phyloP scores from a whole-genome alignment of 1,140 invertebrate species.

The Popillia japonica region DNA sequence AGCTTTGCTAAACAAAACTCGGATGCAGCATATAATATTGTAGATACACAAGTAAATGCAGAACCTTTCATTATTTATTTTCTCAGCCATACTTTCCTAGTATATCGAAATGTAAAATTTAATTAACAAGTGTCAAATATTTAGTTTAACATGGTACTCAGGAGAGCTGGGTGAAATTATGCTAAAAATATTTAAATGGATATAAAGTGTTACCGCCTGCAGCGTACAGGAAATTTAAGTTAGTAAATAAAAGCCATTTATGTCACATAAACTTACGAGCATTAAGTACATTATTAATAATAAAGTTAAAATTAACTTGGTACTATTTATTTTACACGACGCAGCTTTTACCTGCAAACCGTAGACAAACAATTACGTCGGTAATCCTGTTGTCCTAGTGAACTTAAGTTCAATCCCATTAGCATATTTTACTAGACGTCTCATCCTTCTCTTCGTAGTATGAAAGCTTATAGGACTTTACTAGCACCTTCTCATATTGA shows the following conservation, averaged over 20 bases:
- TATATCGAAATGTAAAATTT: too few relatives aligned
- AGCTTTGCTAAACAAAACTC: too few relatives aligned
- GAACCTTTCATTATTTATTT: too few relatives aligned
- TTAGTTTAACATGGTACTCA: too few relatives aligned
- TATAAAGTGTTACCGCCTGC: not conserved
- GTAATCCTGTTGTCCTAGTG: not conserved
- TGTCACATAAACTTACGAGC: not conserved
- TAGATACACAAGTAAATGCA: too few relatives aligned
- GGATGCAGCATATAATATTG: too few relatives aligned
- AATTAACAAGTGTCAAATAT: too few relatives aligned
- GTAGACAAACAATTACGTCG: not conserved
- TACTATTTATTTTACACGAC: not conserved
- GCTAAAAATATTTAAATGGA: not conserved
- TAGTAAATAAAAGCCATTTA: not conserved
- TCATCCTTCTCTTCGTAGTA: not conserved
- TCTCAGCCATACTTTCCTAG: too few relatives aligned
- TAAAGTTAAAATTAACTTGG: slow-evolving; percentile 15
- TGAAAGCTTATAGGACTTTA: not conserved
- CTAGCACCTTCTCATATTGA: not conserved
- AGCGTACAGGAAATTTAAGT: not conserved
- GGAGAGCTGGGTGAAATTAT: not conserved
- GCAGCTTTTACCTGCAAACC: not conserved
- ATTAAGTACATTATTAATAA: slow-evolving; percentile 11
- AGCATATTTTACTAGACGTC: not conserved
- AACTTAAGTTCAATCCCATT: slow-evolving; percentile 11